phyloP scores from a whole-genome alignment of 2,888 invertebrate species.

The Sylvicola fuscatus region DNA sequence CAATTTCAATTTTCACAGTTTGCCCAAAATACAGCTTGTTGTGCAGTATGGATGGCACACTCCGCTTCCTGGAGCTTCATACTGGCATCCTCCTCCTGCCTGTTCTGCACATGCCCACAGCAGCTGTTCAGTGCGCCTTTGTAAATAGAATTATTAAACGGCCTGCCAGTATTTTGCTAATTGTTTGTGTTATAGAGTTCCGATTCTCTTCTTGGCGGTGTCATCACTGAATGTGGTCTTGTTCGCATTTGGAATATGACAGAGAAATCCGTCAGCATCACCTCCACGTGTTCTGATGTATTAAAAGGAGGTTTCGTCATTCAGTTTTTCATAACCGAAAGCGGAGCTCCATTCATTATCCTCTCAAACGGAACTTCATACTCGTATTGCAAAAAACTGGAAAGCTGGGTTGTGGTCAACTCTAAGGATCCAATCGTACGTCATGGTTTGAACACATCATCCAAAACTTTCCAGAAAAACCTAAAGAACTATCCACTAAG shows the following conservation, averaged over 20 bases:
- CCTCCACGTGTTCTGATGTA: conserved; percentile 20
- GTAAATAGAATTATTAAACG: conserved; percentile 10
- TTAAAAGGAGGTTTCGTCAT: conserved; percentile 29
- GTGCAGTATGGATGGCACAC: conserved; percentile 21
- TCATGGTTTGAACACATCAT: conserved; percentile 25
- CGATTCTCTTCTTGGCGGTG: conserved; percentile 20
- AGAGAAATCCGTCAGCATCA: conserved; percentile 13
- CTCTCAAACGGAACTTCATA: conserved; percentile 71
- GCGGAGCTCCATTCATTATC: conserved; percentile 65
- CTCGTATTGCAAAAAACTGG: conserved; percentile 56
- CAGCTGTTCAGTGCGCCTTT: conserved; percentile 21
- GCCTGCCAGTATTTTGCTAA: neutral
- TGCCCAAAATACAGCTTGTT: conserved; percentile 20
- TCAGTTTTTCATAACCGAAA: conserved; percentile 37
- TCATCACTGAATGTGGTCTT: conserved; percentile 22
- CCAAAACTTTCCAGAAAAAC: conserved; percentile 20
- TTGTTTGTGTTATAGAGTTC: conserved; percentile 14
- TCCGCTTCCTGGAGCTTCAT: conserved; percentile 17
- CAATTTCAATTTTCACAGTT: conserved; percentile 21
- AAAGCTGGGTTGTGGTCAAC: conserved; percentile 44
- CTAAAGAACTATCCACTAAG: conserved; percentile 19
- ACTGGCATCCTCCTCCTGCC: conserved; percentile 20
- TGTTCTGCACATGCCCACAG: conserved; percentile 17
- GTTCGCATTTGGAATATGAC: conserved; percentile 21
- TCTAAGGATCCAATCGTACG: conserved; percentile 31